These are phyloP conservation scores for Hirtodrosophila alboralis DNA, from an alignment of 2,888 invertebrate genomes.

Conservation along the genomic window DNA sequence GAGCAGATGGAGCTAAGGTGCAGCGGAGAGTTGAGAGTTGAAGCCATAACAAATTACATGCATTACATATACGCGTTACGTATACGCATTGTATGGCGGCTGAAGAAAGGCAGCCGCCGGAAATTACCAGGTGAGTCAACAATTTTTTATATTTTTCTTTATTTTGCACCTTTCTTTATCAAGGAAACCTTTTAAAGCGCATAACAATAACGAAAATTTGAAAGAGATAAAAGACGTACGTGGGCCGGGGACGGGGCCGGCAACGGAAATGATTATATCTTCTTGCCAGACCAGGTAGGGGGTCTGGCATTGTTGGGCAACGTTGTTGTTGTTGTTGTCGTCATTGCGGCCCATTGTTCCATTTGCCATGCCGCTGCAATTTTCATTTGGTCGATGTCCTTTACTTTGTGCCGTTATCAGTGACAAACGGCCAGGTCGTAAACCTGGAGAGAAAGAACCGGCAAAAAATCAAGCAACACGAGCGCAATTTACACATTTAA, in stretches of 20 bases:
- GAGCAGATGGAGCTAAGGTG: conserved; percentile 36
- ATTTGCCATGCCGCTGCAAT: conserved; percentile 58
- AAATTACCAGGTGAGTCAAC: conserved; percentile 75
- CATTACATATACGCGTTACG: conserved; percentile 38
- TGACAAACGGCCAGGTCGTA: conserved; percentile 77
- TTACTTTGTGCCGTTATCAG: conserved; percentile 65
- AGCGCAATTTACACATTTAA: conserved; percentile 76
- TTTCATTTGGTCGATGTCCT: conserved; percentile 59
- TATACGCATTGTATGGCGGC: conserved; percentile 51
- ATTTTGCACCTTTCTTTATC: conserved; percentile 50
- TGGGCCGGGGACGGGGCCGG: conserved; percentile 73
- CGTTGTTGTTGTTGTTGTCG: conserved; percentile 50
- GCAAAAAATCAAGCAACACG: conserved; percentile 55
- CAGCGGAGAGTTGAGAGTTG: conserved; percentile 13
- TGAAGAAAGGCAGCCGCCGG: conserved; percentile 58
- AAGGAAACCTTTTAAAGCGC: conserved; percentile 73
- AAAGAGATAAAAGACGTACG: conserved; percentile 75
- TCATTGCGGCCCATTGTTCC: conserved; percentile 70
- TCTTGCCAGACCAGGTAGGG: conserved; percentile 37
- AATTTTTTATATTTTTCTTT: conserved; percentile 50
- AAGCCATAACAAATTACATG: conserved; percentile 55
- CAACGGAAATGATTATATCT: conserved; percentile 79
- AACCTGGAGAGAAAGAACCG: conserved; percentile 41
- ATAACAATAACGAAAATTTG: conserved; percentile 77
- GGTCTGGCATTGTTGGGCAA: conserved; percentile 34